Evolutionary conservation across 2,797 vertebrate genomes (phyloP).

Genomic region (Phalanger gymnotis): DNA sequence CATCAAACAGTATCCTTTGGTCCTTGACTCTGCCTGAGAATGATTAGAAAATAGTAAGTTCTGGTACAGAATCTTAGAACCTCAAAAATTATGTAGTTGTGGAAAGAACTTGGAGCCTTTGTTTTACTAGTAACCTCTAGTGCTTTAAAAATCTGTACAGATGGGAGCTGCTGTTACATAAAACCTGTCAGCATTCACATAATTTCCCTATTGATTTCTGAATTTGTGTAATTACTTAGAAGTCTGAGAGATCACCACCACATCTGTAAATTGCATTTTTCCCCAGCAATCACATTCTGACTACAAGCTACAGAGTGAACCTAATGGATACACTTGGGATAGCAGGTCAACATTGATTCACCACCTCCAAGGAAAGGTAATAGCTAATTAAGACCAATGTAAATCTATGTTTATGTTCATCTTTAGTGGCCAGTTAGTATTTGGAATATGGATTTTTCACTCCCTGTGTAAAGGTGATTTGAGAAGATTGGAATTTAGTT

Average conservation of each 20-base stretch:
- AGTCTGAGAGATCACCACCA: neutral
- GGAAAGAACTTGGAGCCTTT: conserved; percentile 26
- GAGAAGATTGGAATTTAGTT: neutral
- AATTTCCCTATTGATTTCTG: neutral
- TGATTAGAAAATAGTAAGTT: neutral
- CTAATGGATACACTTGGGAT: neutral
- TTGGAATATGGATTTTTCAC: neutral
- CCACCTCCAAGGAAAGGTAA: neutral
- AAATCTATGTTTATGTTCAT: neutral
- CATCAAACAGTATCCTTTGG: neutral
- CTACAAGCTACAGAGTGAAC: neutral
- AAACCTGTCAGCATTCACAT: neutral
- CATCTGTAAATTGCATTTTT: neutral
- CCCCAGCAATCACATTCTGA: neutral
- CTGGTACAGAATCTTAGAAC: conserved; percentile 7
- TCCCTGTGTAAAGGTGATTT: neutral
- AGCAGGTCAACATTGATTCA: neutral
- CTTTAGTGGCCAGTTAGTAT: neutral
- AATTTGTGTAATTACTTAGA: neutral
- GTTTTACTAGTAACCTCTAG: conserved; percentile 16
- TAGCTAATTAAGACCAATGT: neutral
- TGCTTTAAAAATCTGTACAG: neutral
- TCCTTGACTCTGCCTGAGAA: neutral
- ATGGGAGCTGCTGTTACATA: neutral
- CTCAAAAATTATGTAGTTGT: conserved; percentile 16